Evolutionary conservation across 2,888 invertebrate genomes (phyloP).

Genomic region (Xanthorhoe spadicearia): DNA sequence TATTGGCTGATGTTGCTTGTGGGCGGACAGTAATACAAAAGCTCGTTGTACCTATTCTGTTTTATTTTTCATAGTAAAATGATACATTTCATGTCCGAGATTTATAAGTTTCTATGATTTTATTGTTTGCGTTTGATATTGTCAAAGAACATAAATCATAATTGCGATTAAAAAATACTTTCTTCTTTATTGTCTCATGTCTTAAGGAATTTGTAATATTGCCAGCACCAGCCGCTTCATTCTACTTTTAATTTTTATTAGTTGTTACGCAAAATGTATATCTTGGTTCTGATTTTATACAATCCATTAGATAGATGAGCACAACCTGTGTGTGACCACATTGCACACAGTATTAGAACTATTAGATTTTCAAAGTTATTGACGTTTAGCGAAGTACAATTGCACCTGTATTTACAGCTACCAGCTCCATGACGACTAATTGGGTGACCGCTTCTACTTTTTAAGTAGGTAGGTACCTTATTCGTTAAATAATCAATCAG

Average conservation of each 20-base stretch:
- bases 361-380: too few relatives aligned
- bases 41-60: constrained; percentile 37
- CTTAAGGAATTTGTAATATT: constrained; percentile 30
- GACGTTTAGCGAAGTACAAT: too few relatives aligned
- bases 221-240: constrained; percentile 28
- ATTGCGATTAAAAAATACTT: constrained; percentile 43
- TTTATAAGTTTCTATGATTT: constrained; percentile 54
- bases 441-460: too few relatives aligned
- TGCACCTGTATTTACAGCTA: too few relatives aligned
- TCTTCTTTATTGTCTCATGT: constrained; percentile 27
- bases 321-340: too few relatives aligned
- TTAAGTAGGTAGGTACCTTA: too few relatives aligned
- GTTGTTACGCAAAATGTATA: constrained; percentile 4
- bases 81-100: constrained; percentile 62
- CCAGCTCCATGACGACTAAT: too few relatives aligned
- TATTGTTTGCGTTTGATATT: constrained; percentile 52
- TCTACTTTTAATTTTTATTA: constrained; percentile 10
- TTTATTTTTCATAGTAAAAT: constrained; percentile 63
- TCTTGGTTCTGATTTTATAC: too few relatives aligned
- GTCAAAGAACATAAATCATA: constrained; percentile 45
- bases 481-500: too few relatives aligned
- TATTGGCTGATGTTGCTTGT: constrained; percentile 61
- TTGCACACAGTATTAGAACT: too few relatives aligned
- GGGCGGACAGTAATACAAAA: constrained; percentile 60
- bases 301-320: too few relatives aligned